Evolutionary conservation across 2,888 invertebrate species (phyloP).

Genomic region (Noctua fimbriata): DNA sequence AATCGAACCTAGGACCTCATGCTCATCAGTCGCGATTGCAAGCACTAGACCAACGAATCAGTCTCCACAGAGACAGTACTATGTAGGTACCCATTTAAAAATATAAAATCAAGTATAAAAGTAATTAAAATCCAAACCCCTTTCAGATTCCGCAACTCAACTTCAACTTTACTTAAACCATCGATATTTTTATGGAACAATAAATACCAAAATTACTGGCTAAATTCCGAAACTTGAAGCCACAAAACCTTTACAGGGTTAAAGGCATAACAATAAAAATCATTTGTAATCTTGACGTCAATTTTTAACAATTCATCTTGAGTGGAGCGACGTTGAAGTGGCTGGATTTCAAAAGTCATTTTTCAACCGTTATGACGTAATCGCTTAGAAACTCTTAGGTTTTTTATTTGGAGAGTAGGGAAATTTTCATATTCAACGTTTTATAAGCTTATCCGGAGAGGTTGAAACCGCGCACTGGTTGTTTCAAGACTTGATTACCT

Average conservation of each 20-base stretch:
- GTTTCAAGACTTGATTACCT: constrained; percentile 17
- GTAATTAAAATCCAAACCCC: not conserved
- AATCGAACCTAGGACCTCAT: no score
- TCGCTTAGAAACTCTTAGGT: constrained; percentile 86
- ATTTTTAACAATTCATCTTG: constrained; percentile 84
- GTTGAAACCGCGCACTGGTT: constrained; percentile 44
- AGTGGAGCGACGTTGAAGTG: constrained; percentile 76
- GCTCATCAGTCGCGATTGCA: no score
- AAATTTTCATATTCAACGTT: constrained; percentile 85
- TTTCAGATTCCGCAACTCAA: not conserved
- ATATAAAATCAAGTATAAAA: not conserved
- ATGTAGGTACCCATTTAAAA: not conserved
- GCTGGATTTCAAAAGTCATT: constrained; percentile 85
- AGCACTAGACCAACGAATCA: no score
- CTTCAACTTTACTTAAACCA: not conserved
- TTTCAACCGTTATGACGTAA: constrained; percentile 87
- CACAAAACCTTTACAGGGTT: constrained; percentile 32
- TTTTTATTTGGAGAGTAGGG: constrained; percentile 84
- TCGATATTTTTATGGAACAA: constrained; percentile 27
- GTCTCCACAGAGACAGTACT: not conserved
- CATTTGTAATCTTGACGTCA: constrained; percentile 77
- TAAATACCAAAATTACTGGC: constrained; percentile 39
- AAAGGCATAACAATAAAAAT: constrained; percentile 67
- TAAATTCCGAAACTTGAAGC: constrained; percentile 34
- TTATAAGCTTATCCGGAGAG: constrained; percentile 76